Base-by-base conservation (phyloP, 2,888 invertebrate species). In the Iphiclides podalirius region DNA sequence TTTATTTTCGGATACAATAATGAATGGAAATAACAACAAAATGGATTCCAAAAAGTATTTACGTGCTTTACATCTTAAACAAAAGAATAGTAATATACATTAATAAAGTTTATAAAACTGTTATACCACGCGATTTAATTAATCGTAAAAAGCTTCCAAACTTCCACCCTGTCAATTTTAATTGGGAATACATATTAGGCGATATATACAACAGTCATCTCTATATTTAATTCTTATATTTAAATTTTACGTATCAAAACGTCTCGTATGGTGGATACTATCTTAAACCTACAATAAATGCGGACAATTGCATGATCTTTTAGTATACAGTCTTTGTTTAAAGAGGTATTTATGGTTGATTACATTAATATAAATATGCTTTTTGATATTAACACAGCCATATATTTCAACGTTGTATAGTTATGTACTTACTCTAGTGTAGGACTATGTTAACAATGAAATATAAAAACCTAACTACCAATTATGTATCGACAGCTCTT, bases 311-410 rank as follows among this genome's bases (percentile, higher is more conserved):
- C 70, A 63, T 65, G 65, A 67, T 74, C 68, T 73, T 69, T 70
- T 65, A 66, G 64, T 67, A 67, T 66, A 69, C 78, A 83, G 81
- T 80, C 77, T 80, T 79, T 68, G 70, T 54, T 71, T 70, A 79
- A 78, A 80, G 88, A 87, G 87, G 88, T 87, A 87, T 78, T 79
- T 72, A 75, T 70, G 88, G 88, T 86, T 80, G 65, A 67, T 59
- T 64, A 64, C 75, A 74, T 72, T 72, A 69, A 74, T 69, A 72
- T 70, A 75, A 79, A 77, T 80, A 83, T 79, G 73, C 66, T 79
- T 84, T 86, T 87, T 82, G 85, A 85, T 83, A 80, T 80, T 73
- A 79, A 81, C 88, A 87, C 88, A 87, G 87, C 87, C 87, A 85
- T 83, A 73, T 79, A 77, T 78, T 75, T 69, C 72, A 68, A 63